Evolutionary conservation across 2,888 invertebrate species (phyloP).

Genomic region (Brachylomia viminalis): DNA sequence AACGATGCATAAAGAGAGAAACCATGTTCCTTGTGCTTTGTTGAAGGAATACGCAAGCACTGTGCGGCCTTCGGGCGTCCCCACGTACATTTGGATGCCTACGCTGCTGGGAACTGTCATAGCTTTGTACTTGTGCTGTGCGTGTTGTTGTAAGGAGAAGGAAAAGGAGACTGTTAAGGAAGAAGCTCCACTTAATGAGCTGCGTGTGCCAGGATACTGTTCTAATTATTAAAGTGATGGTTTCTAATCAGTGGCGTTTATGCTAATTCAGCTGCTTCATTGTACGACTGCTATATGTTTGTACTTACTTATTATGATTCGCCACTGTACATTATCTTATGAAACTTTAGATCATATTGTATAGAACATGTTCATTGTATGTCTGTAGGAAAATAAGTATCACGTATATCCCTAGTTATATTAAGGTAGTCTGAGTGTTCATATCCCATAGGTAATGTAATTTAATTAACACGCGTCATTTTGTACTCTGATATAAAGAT

Average conservation of each 20-base stretch:
- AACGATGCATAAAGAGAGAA: slow-evolving; percentile 75
- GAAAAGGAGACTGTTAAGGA: slow-evolving; percentile 73
- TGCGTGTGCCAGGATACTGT: slow-evolving; percentile 75
- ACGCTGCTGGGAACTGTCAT: slow-evolving; percentile 76
- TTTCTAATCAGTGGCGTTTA: slow-evolving; percentile 6
- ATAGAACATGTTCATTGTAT: slow-evolving; percentile 13
- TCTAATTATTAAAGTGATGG: slow-evolving; percentile 69
- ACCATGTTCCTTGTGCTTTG: slow-evolving; percentile 80
- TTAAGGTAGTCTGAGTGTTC: slow-evolving; percentile 7
- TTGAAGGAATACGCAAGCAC: slow-evolving; percentile 83
- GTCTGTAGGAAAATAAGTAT: background rate
- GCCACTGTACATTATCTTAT: slow-evolving; percentile 4
- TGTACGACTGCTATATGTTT: background rate
- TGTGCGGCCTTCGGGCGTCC: slow-evolving; percentile 80
- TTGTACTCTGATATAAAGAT: background rate
- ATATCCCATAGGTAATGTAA: slow-evolving; percentile 3
- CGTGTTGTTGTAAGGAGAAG: slow-evolving; percentile 76
- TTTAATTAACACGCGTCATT: background rate
- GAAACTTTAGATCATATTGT: slow-evolving; percentile 8
- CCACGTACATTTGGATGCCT: slow-evolving; percentile 85
- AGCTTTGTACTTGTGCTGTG: slow-evolving; percentile 77
- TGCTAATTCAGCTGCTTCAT: slow-evolving; percentile 20
- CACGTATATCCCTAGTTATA: background rate
- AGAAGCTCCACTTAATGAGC: slow-evolving; percentile 76
- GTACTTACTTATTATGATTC: background rate